Conservation (phyloP, 23 tunicate species). For the Ciona savignyi region DNA sequence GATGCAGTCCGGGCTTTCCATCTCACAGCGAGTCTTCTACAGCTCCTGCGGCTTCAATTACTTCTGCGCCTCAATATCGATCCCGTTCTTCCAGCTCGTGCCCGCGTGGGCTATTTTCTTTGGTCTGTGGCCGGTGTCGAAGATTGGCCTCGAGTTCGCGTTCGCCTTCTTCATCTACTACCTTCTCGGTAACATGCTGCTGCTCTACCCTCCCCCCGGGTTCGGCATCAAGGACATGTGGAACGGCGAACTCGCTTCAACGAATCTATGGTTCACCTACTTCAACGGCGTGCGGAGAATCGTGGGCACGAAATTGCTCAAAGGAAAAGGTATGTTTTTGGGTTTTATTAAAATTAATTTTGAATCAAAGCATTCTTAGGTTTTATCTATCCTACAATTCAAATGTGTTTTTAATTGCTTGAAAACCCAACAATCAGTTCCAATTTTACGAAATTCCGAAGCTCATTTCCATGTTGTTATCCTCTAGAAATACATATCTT, state of each 20-base stretch:
- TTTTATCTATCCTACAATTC: too few relatives aligned
- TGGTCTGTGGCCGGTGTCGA: conserved; percentile 98
- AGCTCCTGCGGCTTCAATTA: conserved; percentile 94
- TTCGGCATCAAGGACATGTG: conserved; percentile 93
- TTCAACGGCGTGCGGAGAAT: conserved; percentile 95
- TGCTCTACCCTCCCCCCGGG: conserved; percentile 92
- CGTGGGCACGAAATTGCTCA: conserved; percentile 75
- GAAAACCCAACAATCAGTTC: too few relatives aligned
- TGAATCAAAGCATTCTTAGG: neutral
- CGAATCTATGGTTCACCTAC: conserved; percentile 93
- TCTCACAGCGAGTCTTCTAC: conserved; percentile 91
- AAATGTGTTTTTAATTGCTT: too few relatives aligned
- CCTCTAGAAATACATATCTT: too few relatives aligned
- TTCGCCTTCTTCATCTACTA: conserved; percentile 90
- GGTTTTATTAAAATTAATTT: neutral
- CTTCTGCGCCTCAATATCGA: conserved; percentile 89
- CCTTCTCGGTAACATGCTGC: conserved; percentile 76
- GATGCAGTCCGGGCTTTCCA: conserved; percentile 89
- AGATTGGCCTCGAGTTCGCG: conserved; percentile 92
- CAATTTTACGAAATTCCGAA: too few relatives aligned
- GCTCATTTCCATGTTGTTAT: too few relatives aligned
- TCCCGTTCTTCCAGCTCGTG: conserved; percentile 97
- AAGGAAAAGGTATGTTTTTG: conserved; percentile 72
- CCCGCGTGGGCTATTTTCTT: conserved; percentile 98
- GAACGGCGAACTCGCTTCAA: conserved; percentile 96